Evolutionary conservation across 2,797 vertebrate genomes (phyloP), one percentile per base, ranked within the genome.

Genomic region (Echeneis naucrates): DNA sequence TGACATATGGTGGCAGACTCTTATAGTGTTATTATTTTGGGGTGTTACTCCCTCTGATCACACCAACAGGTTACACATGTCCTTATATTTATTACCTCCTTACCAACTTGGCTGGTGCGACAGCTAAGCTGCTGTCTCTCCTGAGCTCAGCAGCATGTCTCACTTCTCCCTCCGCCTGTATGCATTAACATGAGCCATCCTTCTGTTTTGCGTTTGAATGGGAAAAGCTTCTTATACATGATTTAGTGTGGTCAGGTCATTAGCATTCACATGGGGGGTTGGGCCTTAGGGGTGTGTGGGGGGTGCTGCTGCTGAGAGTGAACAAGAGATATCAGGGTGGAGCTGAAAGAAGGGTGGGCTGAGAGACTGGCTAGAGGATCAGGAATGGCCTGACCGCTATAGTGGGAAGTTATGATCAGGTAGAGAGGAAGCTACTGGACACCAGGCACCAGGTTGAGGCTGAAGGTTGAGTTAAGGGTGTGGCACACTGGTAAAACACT

Each of bases 201-300:
- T 37, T 73, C 68, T 54, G 19, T 78, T 75, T 84, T 86, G 72
- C 75, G 73, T 94, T 94, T 94, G 75, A 94, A 95, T 94, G 88
- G 91, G 89, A 93, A 95, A 96, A 94, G 93, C 94, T 88, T 93
- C 93, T 89, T 92, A 86, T 88, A 85, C 81, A 86, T 91, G 83
- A 89, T 80, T 87, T 88, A 83, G 82, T 80, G 78, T 16, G 19
- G 54, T 73, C 45, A 0, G 67, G 89, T 91, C 88, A 93, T 95
- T 94, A 93, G 92, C 94, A 93, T 93, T 88, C 84, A 81, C 82
- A 86, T 72, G 32, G 85, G 87, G 82, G 83, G 83, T 63, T 75
- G 82, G 77, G 85, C 45, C 62, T 27, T 19, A 1, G 0, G 44
- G 56, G 35, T 3, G 33, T 52, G 35, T 47, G 21, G 69, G 35